Base-by-base conservation (phyloP, 2,797 vertebrate genomes). In the Heteromormyrus szaboi region DNA sequence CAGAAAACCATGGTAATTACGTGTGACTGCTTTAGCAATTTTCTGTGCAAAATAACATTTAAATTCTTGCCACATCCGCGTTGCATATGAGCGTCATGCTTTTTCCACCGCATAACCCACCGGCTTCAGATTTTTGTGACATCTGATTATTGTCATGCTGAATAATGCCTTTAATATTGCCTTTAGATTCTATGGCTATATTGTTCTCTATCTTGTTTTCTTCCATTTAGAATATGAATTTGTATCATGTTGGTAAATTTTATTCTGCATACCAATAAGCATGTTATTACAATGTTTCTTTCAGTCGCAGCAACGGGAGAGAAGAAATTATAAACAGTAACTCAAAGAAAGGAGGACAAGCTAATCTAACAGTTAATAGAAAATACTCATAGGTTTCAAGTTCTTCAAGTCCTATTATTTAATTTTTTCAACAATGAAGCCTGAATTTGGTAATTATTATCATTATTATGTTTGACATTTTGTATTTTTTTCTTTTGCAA, bases 101-200 rank as follows among this genome's bases (percentile, higher is more conserved):
- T 79, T 14, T 79, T 44, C n/a, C 72, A 79, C 37, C 4, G 29
- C 65, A 4, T 72, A 72, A 33, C 29, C 29, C 29, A 72, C 29
- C 65, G 12, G 65, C 65, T 72, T 72, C 65, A 17, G 29, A 72
- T 79, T 79, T 79, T 79, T 37, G 41, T 79, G 72, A 44, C 14
- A 79, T 79, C 72, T 79, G 72, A 79, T 76, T 79, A 79, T 79
- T 79, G 72, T 79, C 72, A 79, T 44, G 37, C 72, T 79, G 72
- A 79, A 44, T 41, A 79, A 79, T 79, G 72, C 72, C 6, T 79
- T 19, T 79, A 79, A 79, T 79, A 79, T 79, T 79, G 72, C 72
- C 33, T 44, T 79, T 44, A 79, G 72, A 41, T 79, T 79, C 72
- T 44, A 79, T 44, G 17, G 37, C 72, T 17, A 3, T 33, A 33